Conservation (phyloP, 2,797 vertebrate genomes). For the Myiotriccus ornatus region DNA sequence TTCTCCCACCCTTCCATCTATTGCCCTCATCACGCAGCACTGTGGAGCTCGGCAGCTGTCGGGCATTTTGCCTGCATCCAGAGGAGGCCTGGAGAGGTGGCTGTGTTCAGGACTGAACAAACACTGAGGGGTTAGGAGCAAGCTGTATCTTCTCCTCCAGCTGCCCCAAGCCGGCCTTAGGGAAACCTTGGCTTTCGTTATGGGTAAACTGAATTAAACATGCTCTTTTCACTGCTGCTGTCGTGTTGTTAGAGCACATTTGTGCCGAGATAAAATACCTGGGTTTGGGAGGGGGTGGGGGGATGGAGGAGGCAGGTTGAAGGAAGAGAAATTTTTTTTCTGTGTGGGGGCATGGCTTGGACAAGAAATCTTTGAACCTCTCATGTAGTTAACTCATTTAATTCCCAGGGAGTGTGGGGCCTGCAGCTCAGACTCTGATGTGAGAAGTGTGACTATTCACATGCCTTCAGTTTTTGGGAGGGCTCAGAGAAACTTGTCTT, state of each 20-base stretch:
- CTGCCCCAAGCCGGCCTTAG: rapidly evolving
- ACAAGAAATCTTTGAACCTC: not conserved
- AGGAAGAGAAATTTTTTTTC: not conserved
- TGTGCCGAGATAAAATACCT: not conserved
- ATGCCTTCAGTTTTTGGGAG: not conserved
- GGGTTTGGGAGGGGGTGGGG: not conserved
- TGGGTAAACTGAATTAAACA: not conserved
- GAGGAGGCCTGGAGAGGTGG: not conserved
- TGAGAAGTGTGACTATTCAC: not conserved
- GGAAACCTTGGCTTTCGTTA: not conserved
- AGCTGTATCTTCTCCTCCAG: not conserved
- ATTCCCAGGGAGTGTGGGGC: not conserved
- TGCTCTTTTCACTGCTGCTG: not conserved
- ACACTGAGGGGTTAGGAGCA: not conserved
- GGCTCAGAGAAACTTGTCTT: not conserved
- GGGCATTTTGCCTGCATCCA: not conserved
- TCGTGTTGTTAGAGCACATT: rapidly evolving
- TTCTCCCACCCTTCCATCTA: rapidly evolving
- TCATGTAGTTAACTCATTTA: not conserved
- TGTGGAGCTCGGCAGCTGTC: not conserved
- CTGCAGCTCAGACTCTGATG: not conserved
- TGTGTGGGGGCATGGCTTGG: not conserved
- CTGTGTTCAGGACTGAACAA: not conserved
- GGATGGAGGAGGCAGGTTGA: not conserved
- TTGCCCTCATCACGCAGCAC: not conserved